These are phyloP conservation scores for Aspiorhynchus laticeps DNA, from an alignment of 2,113 vertebrate genomes.

Conservation along the genomic window DNA sequence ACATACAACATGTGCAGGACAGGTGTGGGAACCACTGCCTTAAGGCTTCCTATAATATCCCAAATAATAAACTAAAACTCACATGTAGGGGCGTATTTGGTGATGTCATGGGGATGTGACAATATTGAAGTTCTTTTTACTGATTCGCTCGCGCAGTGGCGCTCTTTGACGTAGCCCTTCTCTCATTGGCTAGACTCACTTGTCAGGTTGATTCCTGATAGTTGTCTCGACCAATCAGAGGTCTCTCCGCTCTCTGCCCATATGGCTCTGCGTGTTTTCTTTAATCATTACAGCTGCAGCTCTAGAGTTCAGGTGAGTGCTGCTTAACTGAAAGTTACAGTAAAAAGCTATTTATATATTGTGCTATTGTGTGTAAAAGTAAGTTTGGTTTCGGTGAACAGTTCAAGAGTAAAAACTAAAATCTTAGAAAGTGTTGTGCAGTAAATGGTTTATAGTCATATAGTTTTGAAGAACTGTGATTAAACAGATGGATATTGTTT, in stretches of 20 bases:
- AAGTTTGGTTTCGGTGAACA: not conserved
- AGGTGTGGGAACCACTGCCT: no score
- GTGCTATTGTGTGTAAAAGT: not conserved
- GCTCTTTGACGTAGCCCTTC: slow-evolving; percentile 66
- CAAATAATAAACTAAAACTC: not conserved
- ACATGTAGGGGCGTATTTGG: not conserved
- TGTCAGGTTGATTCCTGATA: slow-evolving; percentile 14
- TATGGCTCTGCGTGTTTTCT: slow-evolving; percentile 8
- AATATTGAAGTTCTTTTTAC: not conserved
- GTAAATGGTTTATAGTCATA: not conserved
- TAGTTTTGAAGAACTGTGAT: not conserved
- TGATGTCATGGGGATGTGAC: no score
- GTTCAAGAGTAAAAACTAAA: not conserved
- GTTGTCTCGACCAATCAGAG: slow-evolving; percentile 63
- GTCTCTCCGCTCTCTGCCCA: slow-evolving; percentile 64
- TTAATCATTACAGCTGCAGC: not conserved
- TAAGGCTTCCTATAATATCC: not conserved
- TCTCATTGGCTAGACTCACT: slow-evolving; percentile 59
- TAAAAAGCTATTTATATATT: not conserved
- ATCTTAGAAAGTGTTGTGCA: not conserved
- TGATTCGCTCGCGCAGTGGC: slow-evolving; percentile 65
- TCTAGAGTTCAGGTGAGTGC: not conserved
- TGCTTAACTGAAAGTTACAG: not conserved
- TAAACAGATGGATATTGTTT: not conserved
- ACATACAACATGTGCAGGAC: no score